Evolutionary conservation across 2,888 invertebrate genomes (phyloP).

Genomic region (Strigamia maritima): DNA sequence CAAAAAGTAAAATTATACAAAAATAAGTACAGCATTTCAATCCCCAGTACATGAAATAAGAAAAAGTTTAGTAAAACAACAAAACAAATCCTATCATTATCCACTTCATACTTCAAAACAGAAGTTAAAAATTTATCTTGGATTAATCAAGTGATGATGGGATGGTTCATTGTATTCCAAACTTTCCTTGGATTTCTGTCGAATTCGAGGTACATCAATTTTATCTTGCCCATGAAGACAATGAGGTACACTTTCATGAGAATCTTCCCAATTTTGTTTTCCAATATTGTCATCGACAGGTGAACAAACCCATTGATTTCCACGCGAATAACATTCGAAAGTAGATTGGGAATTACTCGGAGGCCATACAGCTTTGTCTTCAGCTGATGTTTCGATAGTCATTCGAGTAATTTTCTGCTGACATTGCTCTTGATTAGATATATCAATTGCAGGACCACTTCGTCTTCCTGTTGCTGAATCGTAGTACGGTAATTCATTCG

Average conservation of each 20-base stretch:
- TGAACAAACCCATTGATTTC: conserved; percentile 1
- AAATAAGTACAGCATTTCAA: no score
- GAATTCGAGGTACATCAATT: neutral
- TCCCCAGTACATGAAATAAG: no score
- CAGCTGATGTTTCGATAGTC: neutral
- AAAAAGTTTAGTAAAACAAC: no score
- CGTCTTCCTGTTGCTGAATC: neutral
- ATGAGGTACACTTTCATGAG: conserved; percentile 18
- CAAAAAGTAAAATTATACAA: no score
- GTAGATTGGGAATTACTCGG: neutral
- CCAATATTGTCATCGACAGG: neutral
- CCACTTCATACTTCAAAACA: neutral
- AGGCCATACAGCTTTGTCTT: neutral
- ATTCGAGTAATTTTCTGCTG: conserved; percentile 6
- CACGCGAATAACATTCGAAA: neutral
- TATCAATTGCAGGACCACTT: neutral
- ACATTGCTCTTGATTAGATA: neutral
- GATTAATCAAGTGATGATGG: neutral
- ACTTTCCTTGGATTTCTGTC: neutral
- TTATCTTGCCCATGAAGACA: conserved; percentile 11
- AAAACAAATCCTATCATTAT: neutral
- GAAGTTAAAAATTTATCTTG: neutral
- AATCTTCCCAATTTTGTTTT: neutral
- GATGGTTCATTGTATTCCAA: neutral
- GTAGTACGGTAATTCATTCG: neutral